Conservation (phyloP, 2,113 vertebrate genomes). For the Bettongia penicillata region DNA sequence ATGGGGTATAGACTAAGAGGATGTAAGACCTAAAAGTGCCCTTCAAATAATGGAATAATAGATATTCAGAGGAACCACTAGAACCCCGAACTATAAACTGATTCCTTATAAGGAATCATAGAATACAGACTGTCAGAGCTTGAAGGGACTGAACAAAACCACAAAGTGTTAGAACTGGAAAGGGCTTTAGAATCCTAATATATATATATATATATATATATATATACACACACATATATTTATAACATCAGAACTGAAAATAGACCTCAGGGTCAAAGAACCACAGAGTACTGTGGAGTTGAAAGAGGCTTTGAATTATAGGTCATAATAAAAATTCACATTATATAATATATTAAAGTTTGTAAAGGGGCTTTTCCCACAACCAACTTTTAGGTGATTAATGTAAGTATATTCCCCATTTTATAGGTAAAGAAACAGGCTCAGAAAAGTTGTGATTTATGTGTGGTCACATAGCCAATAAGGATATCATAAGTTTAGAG, state of each 20-base stretch:
- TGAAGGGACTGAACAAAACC: neutral
- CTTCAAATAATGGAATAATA: neutral
- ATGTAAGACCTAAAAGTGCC: neutral
- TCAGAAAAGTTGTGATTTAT: neutral
- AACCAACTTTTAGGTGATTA: neutral
- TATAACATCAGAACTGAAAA: neutral
- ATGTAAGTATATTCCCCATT: neutral
- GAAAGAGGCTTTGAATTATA: neutral
- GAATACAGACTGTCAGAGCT: neutral
- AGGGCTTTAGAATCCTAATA: neutral
- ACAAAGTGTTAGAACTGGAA: neutral
- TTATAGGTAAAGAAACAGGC: neutral
- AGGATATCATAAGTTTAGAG: neutral
- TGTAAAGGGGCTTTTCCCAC: neutral
- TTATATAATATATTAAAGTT: neutral
- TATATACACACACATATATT: no score
- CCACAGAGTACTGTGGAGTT: neutral
- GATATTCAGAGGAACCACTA: neutral
- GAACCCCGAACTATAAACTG: neutral
- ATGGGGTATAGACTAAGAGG: neutral
- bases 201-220: neutral
- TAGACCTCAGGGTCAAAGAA: neutral
- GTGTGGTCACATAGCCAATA: neutral
- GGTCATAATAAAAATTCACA: neutral
- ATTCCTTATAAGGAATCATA: neutral